Evolutionary conservation across 2,113 vertebrate genomes (phyloP).

Genomic region (Psammodynastes pulverulentus): DNA sequence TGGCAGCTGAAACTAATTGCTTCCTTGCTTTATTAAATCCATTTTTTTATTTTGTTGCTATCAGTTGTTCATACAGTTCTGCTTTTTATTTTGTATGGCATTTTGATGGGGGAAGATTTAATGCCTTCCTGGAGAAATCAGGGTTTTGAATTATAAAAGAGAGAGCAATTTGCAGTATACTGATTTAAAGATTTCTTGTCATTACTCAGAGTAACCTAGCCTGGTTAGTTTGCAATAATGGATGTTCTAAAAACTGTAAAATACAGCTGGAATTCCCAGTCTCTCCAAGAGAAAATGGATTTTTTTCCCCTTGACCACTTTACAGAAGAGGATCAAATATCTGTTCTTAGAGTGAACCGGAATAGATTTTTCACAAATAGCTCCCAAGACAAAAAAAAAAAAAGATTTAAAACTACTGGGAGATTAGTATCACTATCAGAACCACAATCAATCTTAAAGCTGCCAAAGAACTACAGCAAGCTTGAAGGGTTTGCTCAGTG

Average conservation of each 20-base stretch:
- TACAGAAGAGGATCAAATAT: not conserved
- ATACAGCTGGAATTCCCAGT: not conserved
- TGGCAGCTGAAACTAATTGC: not conserved
- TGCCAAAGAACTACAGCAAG: not conserved
- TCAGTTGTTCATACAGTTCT: not conserved
- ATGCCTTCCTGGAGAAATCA: not conserved
- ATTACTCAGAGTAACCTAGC: not conserved
- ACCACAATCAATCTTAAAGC: not conserved
- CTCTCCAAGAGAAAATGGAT: not conserved
- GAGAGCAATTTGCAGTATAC: not conserved
- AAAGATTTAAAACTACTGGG: not conserved
- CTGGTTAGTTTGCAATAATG: not conserved
- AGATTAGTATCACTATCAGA: not conserved
- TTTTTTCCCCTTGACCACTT: not conserved
- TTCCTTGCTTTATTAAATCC: not conserved
- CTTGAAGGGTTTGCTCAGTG: not conserved
- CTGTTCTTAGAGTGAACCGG: not conserved
- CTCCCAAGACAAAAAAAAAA: not conserved
- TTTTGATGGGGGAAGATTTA: not conserved
- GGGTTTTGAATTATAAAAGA: not conserved
- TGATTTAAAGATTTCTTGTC: not conserved
- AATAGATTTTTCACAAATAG: not conserved
- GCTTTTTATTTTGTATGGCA: not conserved
- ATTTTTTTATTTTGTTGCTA: not conserved
- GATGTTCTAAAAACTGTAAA: not conserved